Evolutionary conservation across 2,797 vertebrate species (phyloP), one percentile per base, ranked within the genome.

Genomic region (Ctenopoma multispine): DNA sequence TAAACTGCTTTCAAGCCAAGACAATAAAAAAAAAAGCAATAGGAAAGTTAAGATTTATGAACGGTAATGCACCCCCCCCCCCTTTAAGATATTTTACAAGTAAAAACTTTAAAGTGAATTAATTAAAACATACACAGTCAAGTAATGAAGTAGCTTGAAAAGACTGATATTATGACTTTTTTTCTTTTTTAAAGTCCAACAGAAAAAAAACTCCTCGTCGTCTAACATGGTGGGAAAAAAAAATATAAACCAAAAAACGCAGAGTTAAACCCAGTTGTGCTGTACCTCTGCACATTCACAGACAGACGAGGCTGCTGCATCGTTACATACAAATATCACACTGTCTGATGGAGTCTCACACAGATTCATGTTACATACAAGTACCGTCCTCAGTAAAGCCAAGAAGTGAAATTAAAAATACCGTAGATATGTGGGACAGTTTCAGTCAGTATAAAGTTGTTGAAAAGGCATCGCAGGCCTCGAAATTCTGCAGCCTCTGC

Each of bases 1-100:
- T 90, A 89, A 93, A 92, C 82, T 86, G 85, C 82, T 88, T 89
- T 90, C 77, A 91, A 86, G 88, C 86, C 74, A 85, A 81, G 75
- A 91, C 80, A 73, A 81, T 85, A 17, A 71, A 68, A 78, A 71
- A 68, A 78, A 69, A 67, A 46, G 75, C 74, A 86, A 86, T 83
- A 84, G 73, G 66, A 87, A 85, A 84, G 72, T 80, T 82, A 68
- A 67, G 67, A 54, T 87, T 80, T 81, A 84, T 89, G 74, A 86
- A 91, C 73, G 48, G 68, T 79, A 81, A 80, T 69, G 72, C 62
- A 55, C 72, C 46, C 53, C 64, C 69, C 57, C 21, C 50, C 17
- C 14, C 63, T 77, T 80, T 69, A 87, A 92, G 74, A 91, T 81
- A 83, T 91, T 84, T 90, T 90, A 93, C 89, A 92, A 61, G 88